Conservation (phyloP, 2,888 invertebrate species). For the Helleia helle region DNA sequence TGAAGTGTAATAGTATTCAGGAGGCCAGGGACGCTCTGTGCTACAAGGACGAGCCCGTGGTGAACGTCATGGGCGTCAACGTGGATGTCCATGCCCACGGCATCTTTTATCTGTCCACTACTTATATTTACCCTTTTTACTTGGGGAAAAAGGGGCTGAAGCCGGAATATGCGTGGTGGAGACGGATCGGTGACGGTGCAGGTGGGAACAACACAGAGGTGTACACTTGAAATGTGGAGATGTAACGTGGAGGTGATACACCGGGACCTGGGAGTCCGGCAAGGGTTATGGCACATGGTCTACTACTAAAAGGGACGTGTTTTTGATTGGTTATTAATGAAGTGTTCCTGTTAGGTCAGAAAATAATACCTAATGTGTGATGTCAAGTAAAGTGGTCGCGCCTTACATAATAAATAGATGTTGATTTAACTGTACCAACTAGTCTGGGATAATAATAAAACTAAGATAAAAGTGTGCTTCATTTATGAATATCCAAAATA, state of each 20-base stretch:
- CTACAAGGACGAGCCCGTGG: constrained; percentile 37
- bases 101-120: constrained; percentile 51
- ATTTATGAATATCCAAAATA: too few relatives aligned
- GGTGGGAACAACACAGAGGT: constrained; percentile 44
- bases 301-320: neutral
- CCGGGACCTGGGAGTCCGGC: too few relatives aligned
- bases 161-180: constrained; percentile 47
- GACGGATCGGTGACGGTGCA: constrained; percentile 37
- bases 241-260: neutral
- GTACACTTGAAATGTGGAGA: constrained; percentile 33
- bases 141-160: constrained; percentile 48
- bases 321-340: neutral
- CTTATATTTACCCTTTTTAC: constrained; percentile 46
- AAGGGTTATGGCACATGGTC: too few relatives aligned
- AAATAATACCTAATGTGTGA: too few relatives aligned
- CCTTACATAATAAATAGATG: too few relatives aligned
- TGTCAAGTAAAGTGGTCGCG: too few relatives aligned
- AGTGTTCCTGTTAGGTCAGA: too few relatives aligned
- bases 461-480: too few relatives aligned
- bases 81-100: constrained; percentile 41
- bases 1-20: constrained; percentile 49
- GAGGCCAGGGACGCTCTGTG: constrained; percentile 50
- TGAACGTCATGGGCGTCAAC: constrained; percentile 41
- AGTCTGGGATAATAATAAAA: too few relatives aligned
- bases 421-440: too few relatives aligned